Evolutionary conservation across 2,888 invertebrate genomes (phyloP).

Genomic region (Lordiphosa andalusiaca): DNA sequence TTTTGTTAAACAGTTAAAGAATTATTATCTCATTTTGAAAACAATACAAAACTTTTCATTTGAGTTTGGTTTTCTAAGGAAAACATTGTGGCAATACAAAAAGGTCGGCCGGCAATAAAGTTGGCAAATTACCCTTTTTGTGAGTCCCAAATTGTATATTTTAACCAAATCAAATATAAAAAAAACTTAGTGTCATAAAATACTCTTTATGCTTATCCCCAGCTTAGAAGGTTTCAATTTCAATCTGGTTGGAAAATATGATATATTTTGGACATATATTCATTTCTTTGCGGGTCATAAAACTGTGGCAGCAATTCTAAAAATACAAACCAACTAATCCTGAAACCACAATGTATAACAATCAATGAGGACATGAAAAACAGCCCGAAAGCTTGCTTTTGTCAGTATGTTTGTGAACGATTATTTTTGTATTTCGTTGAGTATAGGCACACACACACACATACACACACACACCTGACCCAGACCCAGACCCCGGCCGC

Average conservation of each 20-base stretch:
- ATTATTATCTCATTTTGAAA: no score
- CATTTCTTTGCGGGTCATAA: slow-evolving; percentile 1
- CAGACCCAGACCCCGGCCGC: slow-evolving; percentile 1
- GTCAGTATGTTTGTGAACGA: no score
- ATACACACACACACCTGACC: neutral
- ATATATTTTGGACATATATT: neutral
- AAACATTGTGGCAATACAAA: no score
- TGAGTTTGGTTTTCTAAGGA: no score
- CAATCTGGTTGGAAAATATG: slow-evolving; percentile 1
- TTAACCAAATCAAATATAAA: neutral
- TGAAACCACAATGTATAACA: slow-evolving; percentile 11
- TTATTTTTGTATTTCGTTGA: no score
- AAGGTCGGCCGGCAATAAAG: no score
- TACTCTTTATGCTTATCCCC: slow-evolving; percentile 5
- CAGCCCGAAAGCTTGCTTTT: slow-evolving; percentile 4
- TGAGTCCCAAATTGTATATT: no score
- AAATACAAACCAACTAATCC: slow-evolving; percentile 7
- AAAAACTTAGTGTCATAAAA: slow-evolving; percentile 1
- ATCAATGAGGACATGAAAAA: slow-evolving; percentile 1
- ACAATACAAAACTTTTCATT: no score
- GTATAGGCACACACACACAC: no score
- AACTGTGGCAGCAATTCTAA: slow-evolving; percentile 4
- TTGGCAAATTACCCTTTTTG: no score
- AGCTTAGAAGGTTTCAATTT: slow-evolving; percentile 1
- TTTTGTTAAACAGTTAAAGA: no score